A percentile compares a stretch with the other conserved stretches of the same genome.
These are phyloP conservation scores for Ceratosolen fusciceps DNA, from an alignment of 1,140 invertebrate species.

Conservation along the genomic window DNA sequence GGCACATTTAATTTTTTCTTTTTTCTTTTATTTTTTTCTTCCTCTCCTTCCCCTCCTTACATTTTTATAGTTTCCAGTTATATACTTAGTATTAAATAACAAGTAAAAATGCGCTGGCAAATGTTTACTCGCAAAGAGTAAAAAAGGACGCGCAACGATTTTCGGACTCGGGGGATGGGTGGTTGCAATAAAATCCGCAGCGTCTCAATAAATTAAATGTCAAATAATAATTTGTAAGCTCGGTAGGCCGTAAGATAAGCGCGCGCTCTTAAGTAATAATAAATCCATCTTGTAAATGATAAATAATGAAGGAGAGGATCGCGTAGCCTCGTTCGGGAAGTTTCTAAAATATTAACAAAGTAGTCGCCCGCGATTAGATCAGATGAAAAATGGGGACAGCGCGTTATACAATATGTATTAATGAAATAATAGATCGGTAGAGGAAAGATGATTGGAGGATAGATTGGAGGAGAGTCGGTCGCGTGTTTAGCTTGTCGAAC, in stretches of 20 bases:
- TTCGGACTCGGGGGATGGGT: background rate
- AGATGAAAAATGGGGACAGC: background rate
- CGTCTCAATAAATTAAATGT: background rate
- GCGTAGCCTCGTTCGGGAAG: no score
- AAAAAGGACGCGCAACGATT: background rate
- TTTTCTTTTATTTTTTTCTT: background rate
- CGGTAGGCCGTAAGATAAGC: background rate
- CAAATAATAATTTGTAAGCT: conserved; percentile 4
- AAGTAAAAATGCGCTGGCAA: background rate
- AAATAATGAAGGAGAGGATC: no score
- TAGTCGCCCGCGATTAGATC: background rate
- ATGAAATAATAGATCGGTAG: background rate
- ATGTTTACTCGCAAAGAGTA: background rate
- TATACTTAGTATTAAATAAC: background rate
- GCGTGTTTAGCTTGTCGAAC: background rate
- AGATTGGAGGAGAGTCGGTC: background rate
- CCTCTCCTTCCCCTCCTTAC: no score
- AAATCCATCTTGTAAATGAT: no score
- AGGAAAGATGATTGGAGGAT: background rate
- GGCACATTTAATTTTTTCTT: background rate
- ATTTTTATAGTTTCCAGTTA: conserved; percentile 1
- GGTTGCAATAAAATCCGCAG: background rate
- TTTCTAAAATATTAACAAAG: no score
- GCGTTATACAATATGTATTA: background rate
- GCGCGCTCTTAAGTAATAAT: no score